Conservation (phyloP, 1,140 invertebrate species). For the Listronotus oregonensis region DNA sequence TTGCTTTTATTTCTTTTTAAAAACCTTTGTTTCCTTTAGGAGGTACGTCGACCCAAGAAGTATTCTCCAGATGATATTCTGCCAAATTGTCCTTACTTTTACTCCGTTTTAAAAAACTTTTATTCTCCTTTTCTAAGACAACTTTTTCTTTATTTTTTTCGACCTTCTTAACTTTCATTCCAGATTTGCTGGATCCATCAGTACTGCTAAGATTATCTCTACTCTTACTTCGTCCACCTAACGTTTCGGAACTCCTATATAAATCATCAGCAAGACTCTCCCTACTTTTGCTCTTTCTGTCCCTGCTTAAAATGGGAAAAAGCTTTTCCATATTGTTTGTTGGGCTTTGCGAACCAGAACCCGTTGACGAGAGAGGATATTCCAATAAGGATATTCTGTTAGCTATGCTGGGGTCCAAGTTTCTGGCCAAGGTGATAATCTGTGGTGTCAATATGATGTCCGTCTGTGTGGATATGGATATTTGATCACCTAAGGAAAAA, state of each 20-base stretch:
- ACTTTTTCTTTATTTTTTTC: background rate
- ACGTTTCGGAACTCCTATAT: too few relatives aligned
- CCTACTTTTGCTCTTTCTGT: slow-evolving; percentile 19
- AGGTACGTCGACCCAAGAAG: background rate
- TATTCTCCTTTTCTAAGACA: background rate
- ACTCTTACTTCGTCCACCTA: slow-evolving; percentile 7
- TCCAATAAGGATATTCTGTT: slow-evolving; percentile 16
- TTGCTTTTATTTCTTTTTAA: slow-evolving; percentile 12
- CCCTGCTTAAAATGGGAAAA: slow-evolving; percentile 21
- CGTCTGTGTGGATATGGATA: slow-evolving; percentile 22
- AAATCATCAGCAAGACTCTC: slow-evolving; percentile 16
- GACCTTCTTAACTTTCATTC: too few relatives aligned
- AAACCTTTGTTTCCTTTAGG: slow-evolving; percentile 14
- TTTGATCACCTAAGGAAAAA: slow-evolving; percentile 29
- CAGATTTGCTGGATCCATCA: background rate
- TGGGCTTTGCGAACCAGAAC: background rate
- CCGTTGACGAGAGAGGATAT: background rate
- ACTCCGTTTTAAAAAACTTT: slow-evolving; percentile 22
- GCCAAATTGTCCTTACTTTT: slow-evolving; percentile 24
- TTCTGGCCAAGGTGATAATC: slow-evolving; percentile 19
- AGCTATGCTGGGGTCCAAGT: slow-evolving; percentile 23
- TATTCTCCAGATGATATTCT: too few relatives aligned
- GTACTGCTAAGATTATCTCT: slow-evolving; percentile 9
- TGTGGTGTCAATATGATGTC: slow-evolving; percentile 31
- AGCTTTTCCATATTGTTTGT: slow-evolving; percentile 29